Conservation (phyloP, 2,797 vertebrate genomes). For the Sebastes matsubarae region DNA sequence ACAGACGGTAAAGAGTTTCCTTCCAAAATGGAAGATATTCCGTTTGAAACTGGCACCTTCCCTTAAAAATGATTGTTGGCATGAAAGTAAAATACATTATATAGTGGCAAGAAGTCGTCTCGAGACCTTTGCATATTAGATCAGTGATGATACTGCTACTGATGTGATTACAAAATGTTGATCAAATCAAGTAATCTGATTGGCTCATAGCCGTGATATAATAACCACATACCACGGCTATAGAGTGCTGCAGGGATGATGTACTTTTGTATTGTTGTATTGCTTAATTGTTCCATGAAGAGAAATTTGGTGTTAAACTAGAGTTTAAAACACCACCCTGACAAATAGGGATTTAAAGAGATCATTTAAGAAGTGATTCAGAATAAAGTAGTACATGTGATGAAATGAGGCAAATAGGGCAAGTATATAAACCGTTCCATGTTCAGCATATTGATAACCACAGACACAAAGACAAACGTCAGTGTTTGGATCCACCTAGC, state of each 20-base stretch:
- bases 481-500: neutral
- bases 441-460: neutral
- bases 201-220: no score
- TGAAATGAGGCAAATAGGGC: neutral
- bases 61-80: constrained; percentile 6
- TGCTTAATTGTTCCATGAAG: neutral
- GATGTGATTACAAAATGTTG: neutral
- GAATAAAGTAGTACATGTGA: neutral
- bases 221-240: no score
- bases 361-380: neutral
- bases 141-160: neutral
- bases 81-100: neutral
- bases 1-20: constrained; percentile 44
- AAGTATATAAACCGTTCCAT: neutral
- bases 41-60: constrained; percentile 39
- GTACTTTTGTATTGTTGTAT: neutral
- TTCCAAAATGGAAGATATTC: constrained; percentile 47
- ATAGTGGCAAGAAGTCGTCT: neutral
- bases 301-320: neutral
- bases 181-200: neutral
- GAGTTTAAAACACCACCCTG: neutral
- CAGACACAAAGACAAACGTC: neutral
- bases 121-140: neutral
- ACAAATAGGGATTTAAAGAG: neutral
- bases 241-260: no score